Conservation (phyloP, 1,140 invertebrate genomes). For the Parapsyche elsis region DNA sequence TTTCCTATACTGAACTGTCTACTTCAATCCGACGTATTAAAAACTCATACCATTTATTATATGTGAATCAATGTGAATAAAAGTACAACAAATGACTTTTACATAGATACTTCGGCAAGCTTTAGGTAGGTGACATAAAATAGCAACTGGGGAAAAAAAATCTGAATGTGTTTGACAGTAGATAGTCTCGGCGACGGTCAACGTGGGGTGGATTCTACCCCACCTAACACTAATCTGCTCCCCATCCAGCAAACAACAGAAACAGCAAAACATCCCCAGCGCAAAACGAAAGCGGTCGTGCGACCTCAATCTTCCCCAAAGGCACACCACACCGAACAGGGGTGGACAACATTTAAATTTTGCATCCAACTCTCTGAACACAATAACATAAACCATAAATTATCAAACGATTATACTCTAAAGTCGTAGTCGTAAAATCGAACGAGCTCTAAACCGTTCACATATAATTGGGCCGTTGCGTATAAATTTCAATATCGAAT, state of each 20-base stretch:
- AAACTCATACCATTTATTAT: too few relatives aligned
- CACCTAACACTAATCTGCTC: conserved; percentile 44
- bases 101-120: too few relatives aligned
- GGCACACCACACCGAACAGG: neutral
- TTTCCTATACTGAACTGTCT: too few relatives aligned
- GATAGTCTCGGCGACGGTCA: conserved; percentile 2
- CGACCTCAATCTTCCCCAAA: conserved; percentile 44
- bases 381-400: neutral
- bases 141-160: neutral
- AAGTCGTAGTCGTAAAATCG: neutral
- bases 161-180: conserved; percentile 37
- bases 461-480: conserved; percentile 2
- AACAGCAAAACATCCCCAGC: conserved; percentile 44
- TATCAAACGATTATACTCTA: neutral
- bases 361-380: neutral
- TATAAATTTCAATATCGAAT: conserved; percentile 1
- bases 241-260: conserved; percentile 40
- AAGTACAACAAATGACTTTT: too few relatives aligned
- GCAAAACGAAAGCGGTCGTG: conserved; percentile 39
- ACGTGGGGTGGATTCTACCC: conserved; percentile 29
- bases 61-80: too few relatives aligned
- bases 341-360: neutral
- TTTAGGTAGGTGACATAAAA: neutral
- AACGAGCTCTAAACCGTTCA: neutral
- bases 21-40: too few relatives aligned